A percentile compares a stretch with the other conserved stretches of the same genome.
phyloP scores from a whole-genome alignment of 2,888 invertebrate genomes.

The Graphium colonna region DNA sequence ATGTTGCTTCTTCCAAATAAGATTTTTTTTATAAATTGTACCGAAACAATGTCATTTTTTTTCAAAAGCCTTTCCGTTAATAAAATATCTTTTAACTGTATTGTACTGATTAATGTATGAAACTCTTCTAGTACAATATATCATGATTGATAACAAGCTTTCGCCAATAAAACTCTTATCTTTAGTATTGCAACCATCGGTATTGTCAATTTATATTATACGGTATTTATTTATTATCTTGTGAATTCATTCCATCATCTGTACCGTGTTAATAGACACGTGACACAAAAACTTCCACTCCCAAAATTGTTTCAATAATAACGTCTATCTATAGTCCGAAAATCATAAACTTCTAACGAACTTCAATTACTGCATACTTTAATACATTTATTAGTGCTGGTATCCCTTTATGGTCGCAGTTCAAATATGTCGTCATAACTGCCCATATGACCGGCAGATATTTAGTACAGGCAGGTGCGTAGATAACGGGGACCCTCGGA shows the following conservation, averaged over 20 bases:
- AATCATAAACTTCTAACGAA: conserved; percentile 2
- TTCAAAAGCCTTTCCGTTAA: too few species aligned
- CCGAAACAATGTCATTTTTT: too few species aligned
- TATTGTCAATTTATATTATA: too few species aligned
- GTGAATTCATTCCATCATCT: background rate
- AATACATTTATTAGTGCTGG: background rate
- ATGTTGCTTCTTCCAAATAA: too few species aligned
- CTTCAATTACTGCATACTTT: background rate
- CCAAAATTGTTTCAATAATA: background rate
- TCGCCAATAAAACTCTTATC: background rate
- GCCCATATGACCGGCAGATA: conserved; percentile 5
- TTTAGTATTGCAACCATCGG: background rate
- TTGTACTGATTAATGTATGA: background rate
- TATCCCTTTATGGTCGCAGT: conserved; percentile 10
- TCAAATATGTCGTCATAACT: conserved; percentile 8
- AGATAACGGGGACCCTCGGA: conserved; percentile 31
- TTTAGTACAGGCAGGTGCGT: conserved; percentile 17
- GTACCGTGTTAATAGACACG: background rate
- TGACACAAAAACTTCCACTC: background rate
- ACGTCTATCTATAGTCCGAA: too few species aligned
- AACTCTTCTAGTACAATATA: background rate
- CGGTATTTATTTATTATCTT: background rate
- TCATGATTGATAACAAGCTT: background rate
- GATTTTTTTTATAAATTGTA: too few species aligned
- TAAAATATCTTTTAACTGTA: too few species aligned